phyloP scores from a whole-genome alignment of 2,888 invertebrate genomes.

The Dynastes tityus region DNA sequence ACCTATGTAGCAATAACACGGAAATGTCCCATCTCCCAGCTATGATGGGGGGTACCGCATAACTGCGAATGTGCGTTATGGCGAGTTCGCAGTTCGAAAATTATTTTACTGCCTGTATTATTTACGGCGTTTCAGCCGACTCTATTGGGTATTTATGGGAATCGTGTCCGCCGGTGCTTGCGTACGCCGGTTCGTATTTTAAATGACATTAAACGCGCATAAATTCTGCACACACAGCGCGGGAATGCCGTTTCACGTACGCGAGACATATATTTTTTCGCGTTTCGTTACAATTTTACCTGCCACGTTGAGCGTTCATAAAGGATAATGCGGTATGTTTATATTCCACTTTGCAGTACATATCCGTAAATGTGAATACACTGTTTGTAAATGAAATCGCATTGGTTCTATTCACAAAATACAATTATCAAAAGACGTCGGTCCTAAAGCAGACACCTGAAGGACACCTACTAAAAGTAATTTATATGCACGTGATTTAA shows the following conservation, averaged over 20 bases:
- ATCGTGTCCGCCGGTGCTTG: conserved; percentile 11
- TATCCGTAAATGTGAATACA: conserved; percentile 2
- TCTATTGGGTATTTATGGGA: conserved; percentile 21
- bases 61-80: neutral
- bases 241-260: neutral
- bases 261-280: neutral
- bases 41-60: too few species aligned
- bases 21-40: neutral
- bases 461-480: neutral
- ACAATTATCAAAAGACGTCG: neutral
- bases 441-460: neutral
- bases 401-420: neutral
- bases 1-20: conserved; percentile 1
- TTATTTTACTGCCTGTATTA: conserved; percentile 19
- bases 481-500: neutral
- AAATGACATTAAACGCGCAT: conserved; percentile 22
- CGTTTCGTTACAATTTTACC: neutral
- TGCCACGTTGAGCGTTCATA: conserved; percentile 8
- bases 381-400: neutral
- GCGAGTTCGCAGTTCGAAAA: conserved; percentile 20
- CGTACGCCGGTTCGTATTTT: conserved; percentile 1
- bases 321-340: conserved; percentile 1
- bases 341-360: neutral
- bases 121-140: conserved; percentile 20
- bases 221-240: neutral